Base-by-base conservation (phyloP, 2,888 invertebrate species). In the Parnassius apollo region DNA sequence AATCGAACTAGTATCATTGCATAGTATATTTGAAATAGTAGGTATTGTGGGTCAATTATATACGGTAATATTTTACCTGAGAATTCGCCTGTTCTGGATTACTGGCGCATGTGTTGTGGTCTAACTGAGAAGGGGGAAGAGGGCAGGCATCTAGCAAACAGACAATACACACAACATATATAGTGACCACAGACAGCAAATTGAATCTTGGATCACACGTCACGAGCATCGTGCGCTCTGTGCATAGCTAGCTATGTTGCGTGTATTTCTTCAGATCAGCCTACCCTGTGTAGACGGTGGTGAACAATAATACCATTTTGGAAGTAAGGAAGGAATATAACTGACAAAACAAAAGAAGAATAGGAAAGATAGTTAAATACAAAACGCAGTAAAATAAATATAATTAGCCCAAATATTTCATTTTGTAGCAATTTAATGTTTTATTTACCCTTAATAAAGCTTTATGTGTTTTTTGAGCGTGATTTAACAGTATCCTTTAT, bases 111-210 rank as follows among this genome's bases (percentile, higher is more conserved):
- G 95, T 95, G 95, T 94, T 95, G 95, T 95, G 95, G 95, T 95
- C 95, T 95, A 95, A 95, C 95, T 95, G 94, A 93, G 93, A 94
- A 94, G 95, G 95, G 95, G 95, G 95, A 95, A 95, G 95, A 95
- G 95, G 95, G 96, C 96, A 96, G 96, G 96, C 96, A 96, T 96
- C 96, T 96, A 96, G 96, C 96, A 96, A 96, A 91, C 96, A 96
- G 95, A 96, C 96, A 96, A 96, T 95, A 95, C 93, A 94, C 93
- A 94, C 93, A 93, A 93, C 93, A 93, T 93, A 93, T 91, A 92
- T 91, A 91, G 91, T 91, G 91, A 91, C 90, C 91, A 91, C 91
- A 91, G 90, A 91, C 88, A 90, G 90, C 88, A 87, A 87, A 87
- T 86, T 82, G 78, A 86, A 88, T 89, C 91, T 90, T 91, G 91